These are phyloP conservation scores for Chloromyia formosa DNA, from an alignment of 2,888 invertebrate species.

Conservation along the genomic window DNA sequence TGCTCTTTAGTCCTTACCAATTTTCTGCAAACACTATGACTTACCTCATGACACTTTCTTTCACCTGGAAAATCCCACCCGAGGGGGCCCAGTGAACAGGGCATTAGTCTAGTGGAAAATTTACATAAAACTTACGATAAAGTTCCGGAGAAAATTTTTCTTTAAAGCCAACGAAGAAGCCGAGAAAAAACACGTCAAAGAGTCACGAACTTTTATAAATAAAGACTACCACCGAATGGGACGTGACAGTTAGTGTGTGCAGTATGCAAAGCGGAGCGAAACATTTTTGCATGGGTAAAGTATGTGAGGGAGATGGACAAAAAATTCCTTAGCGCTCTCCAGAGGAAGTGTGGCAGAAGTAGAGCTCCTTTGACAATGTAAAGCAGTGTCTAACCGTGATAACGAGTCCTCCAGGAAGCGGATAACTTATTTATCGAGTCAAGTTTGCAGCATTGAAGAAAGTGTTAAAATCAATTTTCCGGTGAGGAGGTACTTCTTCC, in stretches of 20 bases:
- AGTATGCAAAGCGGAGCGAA: constrained; percentile 3
- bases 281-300: constrained; percentile 32
- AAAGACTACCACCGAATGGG: too few relatives aligned
- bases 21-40: too few relatives aligned
- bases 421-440: constrained; percentile 10
- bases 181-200: constrained; percentile 26
- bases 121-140: constrained; percentile 41
- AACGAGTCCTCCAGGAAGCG: constrained; percentile 6
- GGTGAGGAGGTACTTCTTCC: not conserved
- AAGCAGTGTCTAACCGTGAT: constrained; percentile 7
- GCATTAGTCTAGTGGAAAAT: constrained; percentile 30
- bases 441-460: not conserved
- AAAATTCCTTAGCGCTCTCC: not conserved
- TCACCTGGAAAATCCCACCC: constrained; percentile 17
- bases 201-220: constrained; percentile 32
- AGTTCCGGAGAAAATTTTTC: constrained; percentile 40
- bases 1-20: too few relatives aligned
- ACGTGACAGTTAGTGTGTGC: not conserved
- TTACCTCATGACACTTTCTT: too few relatives aligned
- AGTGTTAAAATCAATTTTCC: constrained; percentile 33
- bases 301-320: constrained; percentile 2
- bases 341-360: not conserved
- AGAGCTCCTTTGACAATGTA: not conserved
- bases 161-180: too few relatives aligned
- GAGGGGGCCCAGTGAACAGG: not conserved